phyloP scores from a whole-genome alignment of 2,113 vertebrate genomes.

The Oceanites oceanicus region DNA sequence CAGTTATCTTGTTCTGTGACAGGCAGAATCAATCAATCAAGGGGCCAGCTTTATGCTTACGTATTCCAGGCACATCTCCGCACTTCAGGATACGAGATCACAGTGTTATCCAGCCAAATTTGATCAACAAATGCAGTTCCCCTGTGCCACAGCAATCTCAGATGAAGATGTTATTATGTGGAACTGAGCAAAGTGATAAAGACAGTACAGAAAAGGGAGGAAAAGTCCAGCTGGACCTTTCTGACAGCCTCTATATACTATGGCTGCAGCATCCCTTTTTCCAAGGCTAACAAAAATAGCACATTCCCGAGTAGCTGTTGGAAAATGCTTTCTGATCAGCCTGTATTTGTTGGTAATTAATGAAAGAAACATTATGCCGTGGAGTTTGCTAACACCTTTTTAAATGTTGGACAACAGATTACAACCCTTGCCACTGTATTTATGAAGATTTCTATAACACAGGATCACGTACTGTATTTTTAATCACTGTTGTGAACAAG shows the following conservation, averaged over 20 bases:
- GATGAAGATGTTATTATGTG: slow-evolving; percentile 98
- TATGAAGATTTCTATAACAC: neutral
- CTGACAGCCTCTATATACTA: slow-evolving; percentile 75
- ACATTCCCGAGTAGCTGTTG: slow-evolving; percentile 11
- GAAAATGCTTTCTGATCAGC: slow-evolving; percentile 12
- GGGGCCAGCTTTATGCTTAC: slow-evolving; percentile 77
- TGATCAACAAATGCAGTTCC: slow-evolving; percentile 96
- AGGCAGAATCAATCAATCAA: slow-evolving; percentile 97
- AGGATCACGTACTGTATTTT: neutral
- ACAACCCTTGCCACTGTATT: neutral
- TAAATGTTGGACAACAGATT: neutral
- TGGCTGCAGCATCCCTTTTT: slow-evolving; percentile 60
- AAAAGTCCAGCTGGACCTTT: slow-evolving; percentile 77
- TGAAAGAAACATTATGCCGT: neutral
- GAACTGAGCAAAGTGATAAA: slow-evolving; percentile 92
- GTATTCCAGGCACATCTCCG: slow-evolving; percentile 86
- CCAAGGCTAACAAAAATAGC: slow-evolving; percentile 51
- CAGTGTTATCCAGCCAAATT: slow-evolving; percentile 93
- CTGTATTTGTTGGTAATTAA: slow-evolving; percentile 16
- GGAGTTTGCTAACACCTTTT: neutral
- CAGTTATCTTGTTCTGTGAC: slow-evolving; percentile 96
- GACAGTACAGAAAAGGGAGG: slow-evolving; percentile 75
- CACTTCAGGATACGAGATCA: slow-evolving; percentile 87
- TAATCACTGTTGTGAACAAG: neutral
- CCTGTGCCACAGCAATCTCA: slow-evolving; percentile 91